Base-by-base conservation (phyloP, 2,113 vertebrate species). In the Hippocampus zosterae region DNA sequence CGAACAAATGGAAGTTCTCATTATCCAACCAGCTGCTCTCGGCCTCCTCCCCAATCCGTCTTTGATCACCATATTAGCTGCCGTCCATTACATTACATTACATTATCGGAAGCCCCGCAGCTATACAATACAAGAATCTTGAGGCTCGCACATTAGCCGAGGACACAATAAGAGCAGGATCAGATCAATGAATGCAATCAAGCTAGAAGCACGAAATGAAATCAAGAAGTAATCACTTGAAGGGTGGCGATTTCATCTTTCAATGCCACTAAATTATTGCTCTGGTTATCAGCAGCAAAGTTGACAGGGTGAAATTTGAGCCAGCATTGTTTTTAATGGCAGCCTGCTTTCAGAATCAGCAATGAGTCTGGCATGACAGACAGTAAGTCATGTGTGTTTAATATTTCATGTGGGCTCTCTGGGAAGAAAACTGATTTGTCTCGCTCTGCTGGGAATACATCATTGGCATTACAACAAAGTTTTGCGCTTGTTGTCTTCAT, bases 11-110 rank as follows among this genome's bases (percentile, higher is more conserved):
- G 77, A 77, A 84, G 75, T 75, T 64, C 48, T 85, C 77, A 81
- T 85, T 80, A 81, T 81, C 68, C 68, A 82, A 78, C 64, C 71
- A 78, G 80, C 80, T 76, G 75, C 77, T 87, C 65, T 46, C 63
- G 70, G 70, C 66, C 59, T 68, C 64, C 73, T 81, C 74, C 81
- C 85, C 84, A 77, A 74, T 82, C 85, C 72, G 70, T 29, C 62
- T 83, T 82, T 81, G 72, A 69, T 75, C 53, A 27, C 62, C 19
- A 42, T 56, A 74, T 73, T 73, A 61, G 64, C 76, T 74, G 65
- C 81, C 68, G 68, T 68, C 74, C 72, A 77, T 76, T 71, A 68
- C 57, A 37, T 37, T 6, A 37, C 33, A 37, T 37, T 37, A 37
- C 33, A 37, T 37, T 72, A 23, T 53, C 60, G 53, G 12, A 57